phyloP scores from a whole-genome alignment of 1,140 invertebrate species.

The Trichoplusia ni region DNA sequence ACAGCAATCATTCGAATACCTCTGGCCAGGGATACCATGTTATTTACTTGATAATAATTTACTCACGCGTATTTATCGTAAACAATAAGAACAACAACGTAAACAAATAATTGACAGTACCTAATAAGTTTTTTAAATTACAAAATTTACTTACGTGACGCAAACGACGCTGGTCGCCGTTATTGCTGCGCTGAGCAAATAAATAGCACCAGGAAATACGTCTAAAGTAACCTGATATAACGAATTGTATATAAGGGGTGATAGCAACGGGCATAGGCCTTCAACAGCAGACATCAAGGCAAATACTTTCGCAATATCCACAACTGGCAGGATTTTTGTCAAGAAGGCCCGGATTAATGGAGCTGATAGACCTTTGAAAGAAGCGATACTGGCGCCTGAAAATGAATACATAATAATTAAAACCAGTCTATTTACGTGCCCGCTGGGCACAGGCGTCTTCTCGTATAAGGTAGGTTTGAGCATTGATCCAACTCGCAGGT shows the following conservation, averaged over 20 bases:
- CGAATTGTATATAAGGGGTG: constrained; percentile 83
- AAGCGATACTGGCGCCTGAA: constrained; percentile 77
- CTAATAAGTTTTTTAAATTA: too few relatives aligned
- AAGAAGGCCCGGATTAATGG: constrained; percentile 85
- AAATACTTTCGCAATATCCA: constrained; percentile 86
- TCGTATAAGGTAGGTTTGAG: too few relatives aligned
- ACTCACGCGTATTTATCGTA: too few relatives aligned
- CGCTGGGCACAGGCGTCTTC: too few relatives aligned
- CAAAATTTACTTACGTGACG: constrained; percentile 75
- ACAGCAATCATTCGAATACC: too few relatives aligned
- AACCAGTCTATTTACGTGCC: too few relatives aligned
- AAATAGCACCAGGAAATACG: constrained; percentile 81
- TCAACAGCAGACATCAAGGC: constrained; percentile 85
- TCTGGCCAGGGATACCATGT: too few relatives aligned
- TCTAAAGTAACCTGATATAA: constrained; percentile 83
- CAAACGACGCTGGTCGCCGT: constrained; percentile 68
- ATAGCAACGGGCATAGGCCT: constrained; percentile 83
- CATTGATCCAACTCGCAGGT: too few relatives aligned
- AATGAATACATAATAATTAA: constrained; percentile 41
- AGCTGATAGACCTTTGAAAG: constrained; percentile 81
- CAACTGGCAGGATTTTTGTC: constrained; percentile 84
- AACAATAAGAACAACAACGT: too few relatives aligned
- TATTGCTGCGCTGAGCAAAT: constrained; percentile 79
- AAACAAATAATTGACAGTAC: too few relatives aligned
- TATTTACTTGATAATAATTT: too few relatives aligned